A percentile compares a stretch with the other conserved stretches of the same genome.
These are phyloP conservation scores for Garra rufa DNA, from an alignment of 2,113 vertebrate genomes.

Conservation along the genomic window DNA sequence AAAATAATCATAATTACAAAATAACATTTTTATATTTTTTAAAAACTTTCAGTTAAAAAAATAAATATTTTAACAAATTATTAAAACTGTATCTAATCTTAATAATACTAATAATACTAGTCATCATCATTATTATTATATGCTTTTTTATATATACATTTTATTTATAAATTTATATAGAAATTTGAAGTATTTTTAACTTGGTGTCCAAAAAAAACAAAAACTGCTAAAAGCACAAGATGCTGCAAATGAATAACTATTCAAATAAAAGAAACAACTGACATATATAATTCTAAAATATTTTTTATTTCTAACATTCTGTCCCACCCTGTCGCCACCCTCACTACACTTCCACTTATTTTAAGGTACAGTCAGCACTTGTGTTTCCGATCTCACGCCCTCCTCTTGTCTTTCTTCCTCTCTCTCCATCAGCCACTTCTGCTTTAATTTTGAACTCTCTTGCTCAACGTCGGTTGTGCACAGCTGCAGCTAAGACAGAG, in stretches of 20 bases:
- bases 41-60: too few species aligned
- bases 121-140: too few species aligned
- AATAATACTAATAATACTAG: too few species aligned
- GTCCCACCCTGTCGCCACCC: background rate
- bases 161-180: too few species aligned
- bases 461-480: background rate
- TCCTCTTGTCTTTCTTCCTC: slow-evolving; percentile 19
- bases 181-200: background rate
- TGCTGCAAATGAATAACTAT: background rate
- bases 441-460: slow-evolving; percentile 52
- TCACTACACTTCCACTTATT: slow-evolving; percentile 32
- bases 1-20: too few species aligned
- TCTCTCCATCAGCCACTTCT: slow-evolving; percentile 53
- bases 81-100: too few species aligned
- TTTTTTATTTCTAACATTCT: background rate
- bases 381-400: slow-evolving; percentile 55
- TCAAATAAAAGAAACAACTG: background rate
- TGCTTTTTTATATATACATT: too few species aligned
- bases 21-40: too few species aligned
- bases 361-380: slow-evolving; percentile 57
- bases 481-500: background rate
- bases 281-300: background rate
- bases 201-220: background rate
- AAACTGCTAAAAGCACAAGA: background rate
- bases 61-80: too few species aligned